phyloP scores from a whole-genome alignment of 2,113 vertebrate species.

The Corapipo altera region DNA sequence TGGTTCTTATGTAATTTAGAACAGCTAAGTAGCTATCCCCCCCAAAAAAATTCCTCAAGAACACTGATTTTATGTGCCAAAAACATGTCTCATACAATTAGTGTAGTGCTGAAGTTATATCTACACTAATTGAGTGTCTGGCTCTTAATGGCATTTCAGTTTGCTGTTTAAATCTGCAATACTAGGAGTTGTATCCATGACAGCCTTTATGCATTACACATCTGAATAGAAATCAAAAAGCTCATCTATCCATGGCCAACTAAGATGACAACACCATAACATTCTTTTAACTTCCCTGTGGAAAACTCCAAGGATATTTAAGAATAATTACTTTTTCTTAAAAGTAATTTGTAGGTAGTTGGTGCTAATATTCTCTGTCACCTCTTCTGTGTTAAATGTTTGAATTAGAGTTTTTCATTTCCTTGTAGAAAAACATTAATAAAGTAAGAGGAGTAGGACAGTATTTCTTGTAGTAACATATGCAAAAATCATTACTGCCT shows the following conservation, averaged over 20 bases:
- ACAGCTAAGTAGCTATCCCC: not conserved
- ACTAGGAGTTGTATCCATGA: not conserved
- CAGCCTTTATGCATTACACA: not conserved
- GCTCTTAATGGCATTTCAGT: not conserved
- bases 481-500: slow-evolving; percentile 34
- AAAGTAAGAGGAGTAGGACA: not conserved
- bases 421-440: slow-evolving; percentile 50
- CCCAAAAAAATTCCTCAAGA: not conserved
- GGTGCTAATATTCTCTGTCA: not conserved
- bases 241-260: not conserved
- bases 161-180: not conserved
- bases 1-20: not conserved
- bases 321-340: not conserved
- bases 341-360: slow-evolving; percentile 12
- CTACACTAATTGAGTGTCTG: not conserved
- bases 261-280: not conserved
- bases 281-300: not conserved
- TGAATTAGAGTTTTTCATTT: slow-evolving; percentile 46
- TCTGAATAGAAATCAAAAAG: not conserved
- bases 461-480: slow-evolving; percentile 24
- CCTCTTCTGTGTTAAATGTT: not conserved
- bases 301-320: slow-evolving; percentile 24
- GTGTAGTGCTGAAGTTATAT: not conserved
- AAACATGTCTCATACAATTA: not conserved
- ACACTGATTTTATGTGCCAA: not conserved